These are phyloP conservation scores for Agrenia bidenticulata DNA, from an alignment of 2,888 invertebrate genomes.

Conservation along the genomic window DNA sequence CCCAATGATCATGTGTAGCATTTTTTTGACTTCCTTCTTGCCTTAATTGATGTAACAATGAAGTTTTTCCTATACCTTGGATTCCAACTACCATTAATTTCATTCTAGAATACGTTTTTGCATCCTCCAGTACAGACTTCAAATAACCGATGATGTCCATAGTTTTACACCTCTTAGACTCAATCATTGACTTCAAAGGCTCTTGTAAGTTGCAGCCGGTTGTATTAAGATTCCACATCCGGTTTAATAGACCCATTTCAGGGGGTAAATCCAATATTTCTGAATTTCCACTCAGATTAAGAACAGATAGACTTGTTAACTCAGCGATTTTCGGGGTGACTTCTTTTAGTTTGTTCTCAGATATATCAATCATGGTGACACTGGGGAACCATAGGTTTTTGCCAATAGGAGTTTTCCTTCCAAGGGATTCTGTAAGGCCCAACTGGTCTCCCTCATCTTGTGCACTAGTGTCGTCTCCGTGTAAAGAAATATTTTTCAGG, in stretches of 20 bases:
- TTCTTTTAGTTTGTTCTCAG: conserved; percentile 76
- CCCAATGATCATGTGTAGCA: conserved; percentile 70
- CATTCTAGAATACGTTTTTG: conserved; percentile 89
- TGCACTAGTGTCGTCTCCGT: conserved; percentile 65
- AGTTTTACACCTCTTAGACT: conserved; percentile 89
- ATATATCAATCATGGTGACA: conserved; percentile 91
- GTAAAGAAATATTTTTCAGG: conserved; percentile 66
- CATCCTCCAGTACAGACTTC: conserved; percentile 78
- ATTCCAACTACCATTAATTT: conserved; percentile 95
- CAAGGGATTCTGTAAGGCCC: conserved; percentile 6
- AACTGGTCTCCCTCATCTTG: conserved; percentile 26
- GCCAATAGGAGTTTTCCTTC: conserved; percentile 55
- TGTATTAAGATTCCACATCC: conserved; percentile 95
- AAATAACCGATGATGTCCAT: conserved; percentile 90
- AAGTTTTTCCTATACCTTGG: conserved; percentile 81
- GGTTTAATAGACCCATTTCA: conserved; percentile 85
- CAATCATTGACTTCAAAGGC: conserved; percentile 86
- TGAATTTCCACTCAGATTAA: conserved; percentile 85
- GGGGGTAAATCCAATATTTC: conserved; percentile 87
- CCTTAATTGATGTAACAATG: conserved; percentile 80
- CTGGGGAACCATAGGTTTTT: conserved; percentile 83
- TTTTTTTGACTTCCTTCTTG: conserved; percentile 69
- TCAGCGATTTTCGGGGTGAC: conserved; percentile 84
- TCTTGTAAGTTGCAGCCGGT: conserved; percentile 84
- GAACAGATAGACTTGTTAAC: conserved; percentile 82